phyloP scores from a whole-genome alignment of 2,113 vertebrate species.

The Sapajus apella region DNA sequence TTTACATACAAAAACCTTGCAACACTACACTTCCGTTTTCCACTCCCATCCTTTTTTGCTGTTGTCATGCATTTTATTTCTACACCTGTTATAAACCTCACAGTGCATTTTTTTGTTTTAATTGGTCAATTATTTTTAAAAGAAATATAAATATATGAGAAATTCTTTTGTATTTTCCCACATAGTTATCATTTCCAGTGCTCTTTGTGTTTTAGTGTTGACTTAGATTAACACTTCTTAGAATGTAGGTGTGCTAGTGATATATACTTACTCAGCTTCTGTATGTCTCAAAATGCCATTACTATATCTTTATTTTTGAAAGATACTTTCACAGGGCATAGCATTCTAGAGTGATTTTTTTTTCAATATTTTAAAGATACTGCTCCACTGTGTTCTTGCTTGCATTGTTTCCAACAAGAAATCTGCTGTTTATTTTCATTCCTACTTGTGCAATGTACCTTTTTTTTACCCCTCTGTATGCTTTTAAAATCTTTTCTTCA shows the following conservation, averaged over 20 bases:
- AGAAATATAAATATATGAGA: background rate
- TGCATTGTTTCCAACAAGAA: slow-evolving; percentile 13
- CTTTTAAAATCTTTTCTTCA: background rate
- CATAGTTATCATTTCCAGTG: background rate
- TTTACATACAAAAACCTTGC: background rate
- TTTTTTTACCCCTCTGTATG: too few relatives aligned
- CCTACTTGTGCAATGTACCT: background rate
- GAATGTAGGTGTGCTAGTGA: background rate
- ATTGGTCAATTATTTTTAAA: background rate
- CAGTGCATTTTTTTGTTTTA: background rate
- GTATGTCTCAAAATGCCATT: background rate
- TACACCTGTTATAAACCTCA: background rate
- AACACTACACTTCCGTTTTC: background rate
- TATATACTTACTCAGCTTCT: background rate
- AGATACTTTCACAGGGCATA: too few relatives aligned
- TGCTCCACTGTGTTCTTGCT: background rate
- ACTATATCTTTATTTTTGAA: background rate
- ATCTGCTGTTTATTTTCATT: background rate
- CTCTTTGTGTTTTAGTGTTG: background rate
- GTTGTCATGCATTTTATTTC: background rate
- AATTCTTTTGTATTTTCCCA: background rate
- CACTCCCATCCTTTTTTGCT: background rate
- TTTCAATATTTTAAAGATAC: background rate
- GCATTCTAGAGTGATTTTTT: background rate
- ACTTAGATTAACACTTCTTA: background rate